A percentile compares a stretch with the other conserved stretches of the same genome.
Evolutionary conservation across 2,113 vertebrate genomes (phyloP).

Genomic region (Hemiscyllium ocellatum): DNA sequence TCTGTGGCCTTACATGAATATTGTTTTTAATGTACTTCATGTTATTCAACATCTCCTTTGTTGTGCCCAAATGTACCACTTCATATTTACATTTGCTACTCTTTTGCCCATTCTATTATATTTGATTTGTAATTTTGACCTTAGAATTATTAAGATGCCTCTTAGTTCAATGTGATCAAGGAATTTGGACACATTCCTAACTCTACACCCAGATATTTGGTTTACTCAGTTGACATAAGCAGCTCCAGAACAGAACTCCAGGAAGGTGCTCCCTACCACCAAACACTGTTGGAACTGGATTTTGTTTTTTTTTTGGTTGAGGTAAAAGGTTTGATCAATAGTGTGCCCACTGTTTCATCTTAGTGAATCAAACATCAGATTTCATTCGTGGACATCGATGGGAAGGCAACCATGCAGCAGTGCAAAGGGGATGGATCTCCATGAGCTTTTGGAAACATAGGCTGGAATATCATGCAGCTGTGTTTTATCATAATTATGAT

Average conservation of each 20-base stretch:
- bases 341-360: too few species aligned
- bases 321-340: too few species aligned
- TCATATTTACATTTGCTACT: not conserved
- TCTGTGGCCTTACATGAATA: not conserved
- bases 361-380: too few species aligned
- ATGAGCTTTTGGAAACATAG: too few species aligned
- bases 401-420: too few species aligned
- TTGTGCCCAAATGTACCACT: too few species aligned
- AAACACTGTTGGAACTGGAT: not conserved
- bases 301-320: too few species aligned
- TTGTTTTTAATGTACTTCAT: not conserved
- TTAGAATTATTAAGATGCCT: not conserved
- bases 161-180: not conserved
- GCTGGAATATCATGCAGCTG: too few species aligned
- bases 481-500: too few species aligned
- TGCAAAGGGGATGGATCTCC: too few species aligned
- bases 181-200: not conserved
- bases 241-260: too few species aligned
- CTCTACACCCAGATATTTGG: not conserved
- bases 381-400: too few species aligned
- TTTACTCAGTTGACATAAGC: not conserved
- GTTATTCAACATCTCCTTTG: not conserved
- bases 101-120: not conserved
- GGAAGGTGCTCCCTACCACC: not conserved
- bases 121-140: not conserved